Percentiles rank a stretch among this genome's conserved stretches.
Conservation (phyloP, 2,797 vertebrate genomes). For the Nyctibius grandis region DNA sequence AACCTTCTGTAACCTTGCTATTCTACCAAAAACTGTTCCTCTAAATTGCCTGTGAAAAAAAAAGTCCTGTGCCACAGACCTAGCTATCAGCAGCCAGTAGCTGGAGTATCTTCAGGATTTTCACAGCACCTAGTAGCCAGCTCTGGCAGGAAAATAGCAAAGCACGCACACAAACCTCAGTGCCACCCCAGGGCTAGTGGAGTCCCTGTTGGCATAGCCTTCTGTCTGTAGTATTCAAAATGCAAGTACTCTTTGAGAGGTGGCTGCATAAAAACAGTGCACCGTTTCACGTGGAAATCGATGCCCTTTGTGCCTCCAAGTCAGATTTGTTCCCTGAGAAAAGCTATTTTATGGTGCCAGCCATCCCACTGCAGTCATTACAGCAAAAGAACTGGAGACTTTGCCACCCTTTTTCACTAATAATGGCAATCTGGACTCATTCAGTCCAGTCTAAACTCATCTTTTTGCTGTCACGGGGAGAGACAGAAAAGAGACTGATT, state of each 20-base stretch:
- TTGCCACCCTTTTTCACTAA: background rate
- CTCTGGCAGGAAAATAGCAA: background rate
- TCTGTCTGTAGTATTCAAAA: background rate
- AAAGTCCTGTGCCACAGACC: background rate
- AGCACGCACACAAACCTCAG: background rate
- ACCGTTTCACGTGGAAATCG: background rate
- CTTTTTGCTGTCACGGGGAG: background rate
- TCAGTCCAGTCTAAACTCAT: background rate
- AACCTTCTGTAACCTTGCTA: background rate
- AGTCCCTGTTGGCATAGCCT: background rate
- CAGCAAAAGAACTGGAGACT: background rate
- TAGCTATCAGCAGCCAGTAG: background rate
- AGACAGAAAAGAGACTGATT: background rate
- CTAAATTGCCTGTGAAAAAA: background rate
- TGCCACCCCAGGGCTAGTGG: background rate
- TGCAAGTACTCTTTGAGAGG: background rate
- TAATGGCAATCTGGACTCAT: background rate
- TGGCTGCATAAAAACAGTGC: background rate
- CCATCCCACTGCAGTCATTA: background rate
- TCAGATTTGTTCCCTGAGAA: background rate
- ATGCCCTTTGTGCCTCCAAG: background rate
- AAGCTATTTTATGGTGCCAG: background rate
- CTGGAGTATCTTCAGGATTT: background rate
- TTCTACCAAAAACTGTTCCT: background rate
- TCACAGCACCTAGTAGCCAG: background rate